Evolutionary conservation across 2,888 invertebrate species (phyloP).

Genomic region (Phyllotreta cruciferae): DNA sequence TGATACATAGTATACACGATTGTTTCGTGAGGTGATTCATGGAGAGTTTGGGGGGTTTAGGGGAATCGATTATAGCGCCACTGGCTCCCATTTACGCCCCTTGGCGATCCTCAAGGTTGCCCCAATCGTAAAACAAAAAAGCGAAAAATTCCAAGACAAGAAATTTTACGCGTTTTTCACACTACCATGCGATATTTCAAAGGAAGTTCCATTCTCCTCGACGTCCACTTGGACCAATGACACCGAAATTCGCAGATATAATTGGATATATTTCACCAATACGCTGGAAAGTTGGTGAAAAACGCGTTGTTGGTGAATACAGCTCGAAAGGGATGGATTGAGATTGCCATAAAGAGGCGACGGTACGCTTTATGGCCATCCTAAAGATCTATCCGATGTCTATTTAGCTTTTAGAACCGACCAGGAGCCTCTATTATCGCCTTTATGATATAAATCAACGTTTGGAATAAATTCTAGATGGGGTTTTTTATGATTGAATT

Average conservation of each 20-base stretch:
- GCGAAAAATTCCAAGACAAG: background rate
- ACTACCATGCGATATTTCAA: too few species aligned
- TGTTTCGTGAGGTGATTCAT: too few species aligned
- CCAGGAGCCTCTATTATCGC: slow-evolving; percentile 54
- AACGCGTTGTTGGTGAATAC: too few species aligned
- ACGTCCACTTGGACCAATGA: too few species aligned
- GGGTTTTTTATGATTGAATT: slow-evolving; percentile 4
- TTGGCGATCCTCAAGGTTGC: slow-evolving; percentile 7
- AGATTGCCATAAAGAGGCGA: slow-evolving; percentile 56
- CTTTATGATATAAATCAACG: slow-evolving; percentile 52
- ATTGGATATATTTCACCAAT: too few species aligned
- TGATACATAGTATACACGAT: too few species aligned
- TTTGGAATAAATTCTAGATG: slow-evolving; percentile 7
- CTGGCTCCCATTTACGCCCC: slow-evolving; percentile 16
- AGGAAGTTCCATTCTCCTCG: too few species aligned
- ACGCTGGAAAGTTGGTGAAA: too few species aligned
- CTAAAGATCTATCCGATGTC: slow-evolving; percentile 55
- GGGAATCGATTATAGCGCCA: too few species aligned
- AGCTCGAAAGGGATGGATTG: background rate
- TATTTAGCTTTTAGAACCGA: slow-evolving; percentile 58
- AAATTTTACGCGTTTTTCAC: background rate
- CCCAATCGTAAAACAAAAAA: slow-evolving; percentile 10
- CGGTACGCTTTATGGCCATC: slow-evolving; percentile 57
- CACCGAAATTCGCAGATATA: too few species aligned
- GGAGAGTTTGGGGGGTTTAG: too few species aligned